These are phyloP conservation scores for Neomonachus schauinslandi DNA, from an alignment of 2,113 vertebrate species.

Conservation along the genomic window DNA sequence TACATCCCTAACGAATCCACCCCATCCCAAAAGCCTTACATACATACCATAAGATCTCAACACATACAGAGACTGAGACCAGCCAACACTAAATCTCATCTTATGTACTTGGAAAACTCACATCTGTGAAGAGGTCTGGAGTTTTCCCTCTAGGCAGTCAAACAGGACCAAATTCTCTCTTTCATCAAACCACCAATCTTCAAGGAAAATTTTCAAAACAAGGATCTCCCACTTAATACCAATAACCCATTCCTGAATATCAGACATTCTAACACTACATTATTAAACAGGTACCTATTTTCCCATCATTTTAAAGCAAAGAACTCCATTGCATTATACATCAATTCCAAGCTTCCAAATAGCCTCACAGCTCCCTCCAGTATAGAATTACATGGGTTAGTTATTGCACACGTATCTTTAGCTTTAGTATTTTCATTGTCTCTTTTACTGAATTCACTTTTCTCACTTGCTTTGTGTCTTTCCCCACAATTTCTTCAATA, in stretches of 20 bases:
- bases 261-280: background rate
- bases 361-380: background rate
- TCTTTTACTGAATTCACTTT: slow-evolving; percentile 40
- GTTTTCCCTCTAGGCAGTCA: background rate
- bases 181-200: slow-evolving; percentile 22
- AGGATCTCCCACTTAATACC: background rate
- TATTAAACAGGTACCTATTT: background rate
- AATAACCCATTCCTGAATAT: background rate
- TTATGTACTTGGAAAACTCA: background rate
- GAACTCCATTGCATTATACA: background rate
- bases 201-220: slow-evolving; percentile 15
- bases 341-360: background rate
- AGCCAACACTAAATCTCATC: background rate
- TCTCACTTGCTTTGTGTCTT: slow-evolving; percentile 26
- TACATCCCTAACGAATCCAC: background rate
- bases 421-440: slow-evolving; percentile 1
- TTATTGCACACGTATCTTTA: background rate
- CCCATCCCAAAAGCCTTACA: background rate
- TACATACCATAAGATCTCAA: background rate
- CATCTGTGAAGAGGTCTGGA: background rate
- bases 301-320: background rate
- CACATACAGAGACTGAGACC: background rate
- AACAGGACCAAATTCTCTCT: slow-evolving; percentile 5
- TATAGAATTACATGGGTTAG: background rate
- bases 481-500: background rate